Percentiles rank a stretch among this genome's conserved stretches.
Conservation (phyloP, 2,797 vertebrate genomes). For the Emydoidea blandingii region DNA sequence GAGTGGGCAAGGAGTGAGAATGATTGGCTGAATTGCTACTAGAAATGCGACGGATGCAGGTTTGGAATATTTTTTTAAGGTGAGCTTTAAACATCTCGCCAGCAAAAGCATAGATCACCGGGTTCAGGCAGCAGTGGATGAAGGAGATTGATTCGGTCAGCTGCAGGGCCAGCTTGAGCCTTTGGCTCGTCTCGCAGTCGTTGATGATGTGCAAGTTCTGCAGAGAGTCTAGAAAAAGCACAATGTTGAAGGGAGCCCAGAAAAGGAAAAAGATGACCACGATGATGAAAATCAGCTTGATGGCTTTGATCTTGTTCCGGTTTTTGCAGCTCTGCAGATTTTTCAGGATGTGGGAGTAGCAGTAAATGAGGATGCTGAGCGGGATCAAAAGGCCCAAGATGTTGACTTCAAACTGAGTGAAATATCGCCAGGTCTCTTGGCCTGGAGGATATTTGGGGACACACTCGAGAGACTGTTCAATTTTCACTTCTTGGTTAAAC, state of each 20-base stretch:
- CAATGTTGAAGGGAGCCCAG: conserved; percentile 80
- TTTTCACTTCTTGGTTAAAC: conserved; percentile 74
- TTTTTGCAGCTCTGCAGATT: conserved; percentile 77
- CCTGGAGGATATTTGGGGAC: background rate
- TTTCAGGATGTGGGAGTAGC: conserved; percentile 77
- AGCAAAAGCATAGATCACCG: conserved; percentile 79
- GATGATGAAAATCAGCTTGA: conserved; percentile 77
- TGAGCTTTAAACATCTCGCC: conserved; percentile 77
- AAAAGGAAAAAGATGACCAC: conserved; percentile 77
- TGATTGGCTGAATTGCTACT: accelerated
- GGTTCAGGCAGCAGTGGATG: conserved; percentile 83
- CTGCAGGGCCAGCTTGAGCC: conserved; percentile 72
- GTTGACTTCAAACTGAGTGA: conserved; percentile 73
- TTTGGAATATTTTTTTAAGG: conserved; percentile 48
- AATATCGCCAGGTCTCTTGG: conserved; percentile 73
- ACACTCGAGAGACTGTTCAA: conserved; percentile 66
- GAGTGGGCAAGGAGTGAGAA: background rate
- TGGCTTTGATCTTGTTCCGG: conserved; percentile 76
- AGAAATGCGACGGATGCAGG: background rate
- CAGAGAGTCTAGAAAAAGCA: conserved; percentile 76
- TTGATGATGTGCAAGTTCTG: conserved; percentile 72
- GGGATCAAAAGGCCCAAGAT: conserved; percentile 81
- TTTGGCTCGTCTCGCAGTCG: conserved; percentile 54
- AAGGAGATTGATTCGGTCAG: conserved; percentile 79
- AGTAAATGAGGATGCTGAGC: conserved; percentile 71